Conservation (phyloP, 1,140 invertebrate species). For the Amyelois transitella region DNA sequence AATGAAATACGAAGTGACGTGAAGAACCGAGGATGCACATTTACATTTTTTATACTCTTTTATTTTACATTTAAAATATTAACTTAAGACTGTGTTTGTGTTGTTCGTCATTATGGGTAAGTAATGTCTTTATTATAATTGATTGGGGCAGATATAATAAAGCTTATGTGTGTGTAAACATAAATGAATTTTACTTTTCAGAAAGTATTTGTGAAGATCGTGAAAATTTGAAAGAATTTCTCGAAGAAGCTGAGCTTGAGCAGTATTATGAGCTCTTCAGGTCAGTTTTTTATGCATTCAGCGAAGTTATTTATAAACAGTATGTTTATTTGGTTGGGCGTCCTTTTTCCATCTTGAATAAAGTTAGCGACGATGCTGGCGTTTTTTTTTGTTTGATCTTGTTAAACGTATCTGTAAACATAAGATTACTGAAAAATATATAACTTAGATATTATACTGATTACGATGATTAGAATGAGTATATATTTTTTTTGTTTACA, state of each 20-base stretch:
- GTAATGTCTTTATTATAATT: constrained; percentile 4
- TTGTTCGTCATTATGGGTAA: constrained; percentile 15
- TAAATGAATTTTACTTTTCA: constrained; percentile 26
- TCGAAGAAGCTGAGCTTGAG: constrained; percentile 55
- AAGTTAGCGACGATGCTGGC: too few relatives aligned
- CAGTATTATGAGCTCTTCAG: constrained; percentile 63
- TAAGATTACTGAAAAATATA: too few relatives aligned
- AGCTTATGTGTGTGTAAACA: not conserved
- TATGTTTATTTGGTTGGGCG: too few relatives aligned
- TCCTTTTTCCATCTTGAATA: not conserved
- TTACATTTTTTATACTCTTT: not conserved
- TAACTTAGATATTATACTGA: too few relatives aligned
- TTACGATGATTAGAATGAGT: too few relatives aligned
- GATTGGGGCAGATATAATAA: not conserved
- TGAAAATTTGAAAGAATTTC: constrained; percentile 51
- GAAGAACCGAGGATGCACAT: not conserved
- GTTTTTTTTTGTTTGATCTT: too few relatives aligned
- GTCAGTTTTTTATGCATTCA: constrained; percentile 24
- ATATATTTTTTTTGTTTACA: too few relatives aligned
- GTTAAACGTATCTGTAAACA: too few relatives aligned
- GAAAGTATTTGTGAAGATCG: constrained; percentile 40
- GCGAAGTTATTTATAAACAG: too few relatives aligned
- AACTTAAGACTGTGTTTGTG: not conserved
- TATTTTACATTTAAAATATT: not conserved
- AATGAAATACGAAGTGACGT: not conserved